phyloP scores from a whole-genome alignment of 2,797 vertebrate species.

The Euphonia xanthogaster region DNA sequence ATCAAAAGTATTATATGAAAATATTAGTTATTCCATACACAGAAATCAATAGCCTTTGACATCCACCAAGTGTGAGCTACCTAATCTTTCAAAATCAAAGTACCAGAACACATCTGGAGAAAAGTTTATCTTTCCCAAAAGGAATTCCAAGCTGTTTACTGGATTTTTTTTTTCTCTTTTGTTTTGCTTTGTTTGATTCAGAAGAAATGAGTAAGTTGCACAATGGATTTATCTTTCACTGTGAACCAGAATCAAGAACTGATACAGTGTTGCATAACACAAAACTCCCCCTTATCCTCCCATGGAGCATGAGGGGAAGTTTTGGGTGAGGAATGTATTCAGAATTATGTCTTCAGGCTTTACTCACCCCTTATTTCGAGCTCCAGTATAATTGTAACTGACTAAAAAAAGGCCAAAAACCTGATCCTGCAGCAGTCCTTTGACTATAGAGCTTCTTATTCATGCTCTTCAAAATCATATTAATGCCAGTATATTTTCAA shows the following conservation, averaged over 20 bases:
- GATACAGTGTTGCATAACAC: neutral
- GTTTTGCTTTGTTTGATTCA: neutral
- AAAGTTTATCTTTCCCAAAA: neutral
- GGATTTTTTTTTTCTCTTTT: neutral
- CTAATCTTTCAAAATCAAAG: conserved; percentile 13
- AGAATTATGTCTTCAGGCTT: conserved; percentile 36
- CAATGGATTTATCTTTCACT: neutral
- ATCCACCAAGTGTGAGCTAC: neutral
- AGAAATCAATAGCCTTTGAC: neutral
- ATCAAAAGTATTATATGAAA: neutral
- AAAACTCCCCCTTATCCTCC: neutral
- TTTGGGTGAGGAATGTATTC: neutral
- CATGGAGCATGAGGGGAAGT: neutral
- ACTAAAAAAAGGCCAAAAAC: conserved; percentile 29
- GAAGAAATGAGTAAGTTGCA: neutral
- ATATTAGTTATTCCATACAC: neutral
- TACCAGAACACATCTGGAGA: neutral
- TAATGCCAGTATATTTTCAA: conserved; percentile 51
- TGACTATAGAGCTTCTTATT: conserved; percentile 46
- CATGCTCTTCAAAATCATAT: conserved; percentile 49
- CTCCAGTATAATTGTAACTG: conserved; percentile 17
- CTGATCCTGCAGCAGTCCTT: conserved; percentile 26
- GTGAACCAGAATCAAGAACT: neutral
- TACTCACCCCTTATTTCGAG: conserved; percentile 24
- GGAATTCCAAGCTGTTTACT: neutral